These are phyloP conservation scores for Zaprionus obscuricornis DNA, from an alignment of 2,888 invertebrate genomes.

Conservation along the genomic window DNA sequence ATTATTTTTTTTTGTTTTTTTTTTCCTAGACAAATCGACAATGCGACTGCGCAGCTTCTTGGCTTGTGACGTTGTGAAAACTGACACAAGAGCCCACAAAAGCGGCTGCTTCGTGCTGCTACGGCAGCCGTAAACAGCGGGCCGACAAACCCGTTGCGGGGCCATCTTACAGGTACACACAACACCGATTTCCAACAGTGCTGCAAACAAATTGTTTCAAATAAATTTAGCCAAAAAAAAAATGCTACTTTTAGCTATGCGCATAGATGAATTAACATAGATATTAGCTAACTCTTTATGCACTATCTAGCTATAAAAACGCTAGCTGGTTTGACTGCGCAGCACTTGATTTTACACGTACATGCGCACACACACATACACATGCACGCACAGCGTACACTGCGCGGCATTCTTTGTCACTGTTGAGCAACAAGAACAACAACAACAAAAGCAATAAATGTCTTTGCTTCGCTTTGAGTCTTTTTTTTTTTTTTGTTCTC, in stretches of 20 bases:
- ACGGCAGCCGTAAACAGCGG: no score
- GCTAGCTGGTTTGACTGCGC: no score
- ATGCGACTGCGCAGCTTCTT: constrained; percentile 66
- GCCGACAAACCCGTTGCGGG: constrained; percentile 63
- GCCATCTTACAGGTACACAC: constrained; percentile 27
- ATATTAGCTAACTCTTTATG: no score
- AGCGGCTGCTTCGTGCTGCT: no score
- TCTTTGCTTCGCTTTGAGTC: constrained; percentile 24
- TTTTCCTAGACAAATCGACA: constrained; percentile 25
- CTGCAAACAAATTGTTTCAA: no score
- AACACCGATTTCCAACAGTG: no score
- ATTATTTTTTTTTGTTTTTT: constrained; percentile 1
- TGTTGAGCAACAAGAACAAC: constrained; percentile 32
- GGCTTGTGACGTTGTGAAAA: constrained; percentile 61
- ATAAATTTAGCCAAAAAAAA: no score
- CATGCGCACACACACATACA: constrained; percentile 5
- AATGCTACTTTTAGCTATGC: no score
- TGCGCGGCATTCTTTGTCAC: constrained; percentile 36
- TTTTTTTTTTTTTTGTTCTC: constrained; percentile 30
- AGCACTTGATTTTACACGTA: constrained; percentile 3
- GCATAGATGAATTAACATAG: no score
- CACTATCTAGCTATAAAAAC: no score
- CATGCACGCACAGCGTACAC: not conserved
- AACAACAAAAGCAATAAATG: constrained; percentile 4
- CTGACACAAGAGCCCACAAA: constrained; percentile 34